Evolutionary conservation across 1,140 invertebrate genomes (phyloP), one percentile per base, ranked within the genome.

Genomic region (Bombus breviceps): DNA sequence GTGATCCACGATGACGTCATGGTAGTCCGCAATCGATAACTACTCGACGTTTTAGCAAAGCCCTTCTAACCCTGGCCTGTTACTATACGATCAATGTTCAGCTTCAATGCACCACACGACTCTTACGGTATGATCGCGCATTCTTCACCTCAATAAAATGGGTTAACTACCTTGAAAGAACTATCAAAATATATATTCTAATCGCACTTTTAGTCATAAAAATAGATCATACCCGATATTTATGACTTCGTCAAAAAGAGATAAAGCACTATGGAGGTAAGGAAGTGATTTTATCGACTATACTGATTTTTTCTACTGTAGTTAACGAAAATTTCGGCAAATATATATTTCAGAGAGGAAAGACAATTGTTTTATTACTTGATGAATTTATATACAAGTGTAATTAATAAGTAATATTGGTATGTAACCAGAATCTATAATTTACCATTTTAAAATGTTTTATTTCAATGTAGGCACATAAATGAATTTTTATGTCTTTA

Each of bases 1-100:
- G 94, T 94, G 94, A 94, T 95, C 93, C 92, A 89, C 72, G 90
- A 83, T 94, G 93, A 94, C 94, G 94, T 94, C 93, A 94, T 90
- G 13, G 37, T 66, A 62, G 71, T 82, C 71, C 73, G 68, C 89
- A 88, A 92, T 93, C 92, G 91, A 93, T 93, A 93, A 91, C 84
- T 90, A 72, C 80, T 74, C 32, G 47, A 83, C 74, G 10, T 82
- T 86, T 66, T 79, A 81, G 34, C 18, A 90, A 84, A 69, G 81
- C 80, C 77, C 84, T 64, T 68, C 80, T 80, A 81, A 78, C 74
- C 79, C 59, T 53, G 47, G 47, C 47, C 47, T 68, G 25, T 84
- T 78, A 83, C 66, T 34, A 79, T 9, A 81, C 78, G 79, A 85
- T 85, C 84, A 69, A 85, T 85, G 84, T 59, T 81, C 18, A 34